Evolutionary conservation across 1,140 invertebrate species (phyloP), one percentile per base, ranked within the genome.

Genomic region (Calephelis nemesis): DNA sequence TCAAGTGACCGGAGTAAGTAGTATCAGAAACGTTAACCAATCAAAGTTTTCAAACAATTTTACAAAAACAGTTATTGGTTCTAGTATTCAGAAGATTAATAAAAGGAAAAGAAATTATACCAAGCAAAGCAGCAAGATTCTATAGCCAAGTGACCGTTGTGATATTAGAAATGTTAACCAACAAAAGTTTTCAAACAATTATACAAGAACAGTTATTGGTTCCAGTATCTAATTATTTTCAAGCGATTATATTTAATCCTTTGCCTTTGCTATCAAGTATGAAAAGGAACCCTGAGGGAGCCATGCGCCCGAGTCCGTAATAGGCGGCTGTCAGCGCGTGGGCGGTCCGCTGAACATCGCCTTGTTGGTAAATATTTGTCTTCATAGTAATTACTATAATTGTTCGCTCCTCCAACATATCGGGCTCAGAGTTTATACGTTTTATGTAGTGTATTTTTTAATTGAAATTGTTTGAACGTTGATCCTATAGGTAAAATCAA

Each of bases 301-400:
- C 76, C 68, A 65, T 71, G 76, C 77, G 74, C 76, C 69, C 13
- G 75, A 76, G 76, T 74, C 67, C 68, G 65, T 87, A 88, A 88
- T 85, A 73, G 76, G 48, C 68, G 73, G 69, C 82, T 87, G 85
- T 85, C 84, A 83, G 69, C 79, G 79, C 73, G 83, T 86, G 79
- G 84, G 83, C 84, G 82, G 80, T 79, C 76, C 76, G 78, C 78
- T 82, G 81, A 84, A 81, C 82, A 84, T 83, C 78, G 77, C 73
- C 69, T 82, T 81, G 85, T 85, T 74, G 82, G 84, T 83, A 88
- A 88, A 88, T 88, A 86, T 88, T 88, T 88, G 86, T 87, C 86
- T 88, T 86, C 82, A 73, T 71, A 71, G 74, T 83, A 85, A 88
- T 87, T 87, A 82, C 83, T 76, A 77, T 81, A 81, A 82, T 85